Evolutionary conservation across 2,888 invertebrate species (phyloP), one percentile per base, ranked within the genome.

Genomic region (Nemotelus nigrinus): DNA sequence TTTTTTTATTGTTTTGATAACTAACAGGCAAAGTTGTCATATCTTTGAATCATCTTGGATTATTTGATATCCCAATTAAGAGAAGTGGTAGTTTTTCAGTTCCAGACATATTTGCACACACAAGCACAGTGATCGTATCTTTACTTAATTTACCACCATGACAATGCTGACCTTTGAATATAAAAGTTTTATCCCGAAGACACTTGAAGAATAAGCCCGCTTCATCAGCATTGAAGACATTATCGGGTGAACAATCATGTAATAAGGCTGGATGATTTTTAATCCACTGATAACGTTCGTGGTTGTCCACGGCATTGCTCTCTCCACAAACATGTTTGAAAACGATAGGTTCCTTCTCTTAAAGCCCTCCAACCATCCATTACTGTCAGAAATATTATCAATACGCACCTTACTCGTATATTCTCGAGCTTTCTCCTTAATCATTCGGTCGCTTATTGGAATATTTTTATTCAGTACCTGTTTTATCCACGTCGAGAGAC

Each of bases 41-140:
- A 53, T 41, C 53, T n/a, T 70, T 70, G n/a, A 55, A 70, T 41
- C 70, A 70, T 70, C 70, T 70, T 3, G 70, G 53, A 43, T 41
- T 39, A 2, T 39, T 48, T 50, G 50, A 67, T 67, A 48, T 67
- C 50, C 3, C 67, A 50, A 67, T 67, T 4, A 67, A 39, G n/a
- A 67, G 67, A 10, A 48, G 67, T 50, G 47, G 47, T 1, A 47
- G 50, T 47, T 67, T 47, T 48, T 48, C 48, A 39, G 50, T 48
- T 6, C 67, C 67, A 39, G 25, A n/a, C 67, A 67, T 67, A 44
- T 48, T 67, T 44, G 64, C 44, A 57, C 5, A 10, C 57, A 57
- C 3, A 10, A 57, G 10, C 6, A 57, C n/a, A 43, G 45, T 64
- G 10, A 44, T 44, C 10, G 45, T 6, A 64, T 64, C 45, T 44